Percentiles rank a stretch among this genome's conserved stretches.
These are phyloP conservation scores for Argynnis bischoffii DNA, from an alignment of 2,888 invertebrate species.

Conservation along the genomic window DNA sequence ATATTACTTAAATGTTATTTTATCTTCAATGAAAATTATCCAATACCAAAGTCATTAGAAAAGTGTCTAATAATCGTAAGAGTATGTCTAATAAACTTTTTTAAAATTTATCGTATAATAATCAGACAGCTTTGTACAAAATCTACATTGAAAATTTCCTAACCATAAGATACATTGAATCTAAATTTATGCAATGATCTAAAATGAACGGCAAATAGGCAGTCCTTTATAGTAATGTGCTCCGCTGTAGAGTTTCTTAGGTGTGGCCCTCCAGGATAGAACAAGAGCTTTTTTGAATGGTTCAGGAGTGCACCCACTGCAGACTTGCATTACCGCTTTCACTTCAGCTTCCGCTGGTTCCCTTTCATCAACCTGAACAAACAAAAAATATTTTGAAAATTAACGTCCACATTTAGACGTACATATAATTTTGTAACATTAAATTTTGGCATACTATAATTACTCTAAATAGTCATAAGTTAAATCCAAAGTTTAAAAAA, in stretches of 20 bases:
- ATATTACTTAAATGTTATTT: constrained; percentile 2
- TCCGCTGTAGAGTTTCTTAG: constrained; percentile 88
- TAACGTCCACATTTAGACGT: neutral
- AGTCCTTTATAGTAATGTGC: constrained; percentile 86
- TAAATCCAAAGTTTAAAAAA: too few species aligned
- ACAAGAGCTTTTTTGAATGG: constrained; percentile 91
- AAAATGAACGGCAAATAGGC: constrained; percentile 85
- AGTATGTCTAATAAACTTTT: too few species aligned
- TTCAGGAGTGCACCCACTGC: constrained; percentile 88
- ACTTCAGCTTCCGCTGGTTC: constrained; percentile 94
- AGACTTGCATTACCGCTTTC: constrained; percentile 89
- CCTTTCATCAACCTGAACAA: constrained; percentile 83
- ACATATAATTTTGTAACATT: constrained; percentile 45
- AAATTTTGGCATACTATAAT: neutral
- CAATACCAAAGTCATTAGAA: too few species aligned
- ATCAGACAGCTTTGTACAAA: constrained; percentile 5
- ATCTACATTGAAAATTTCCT: constrained; percentile 4
- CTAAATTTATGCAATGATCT: constrained; percentile 39
- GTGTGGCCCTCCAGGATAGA: constrained; percentile 88
- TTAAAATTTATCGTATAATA: neutral
- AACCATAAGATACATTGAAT: neutral
- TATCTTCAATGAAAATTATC: neutral
- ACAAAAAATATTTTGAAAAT: neutral
- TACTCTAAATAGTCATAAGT: neutral
- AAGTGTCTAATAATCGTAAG: too few species aligned